Evolutionary conservation across 2,888 invertebrate genomes (phyloP).

Genomic region (Beris morrisii): DNA sequence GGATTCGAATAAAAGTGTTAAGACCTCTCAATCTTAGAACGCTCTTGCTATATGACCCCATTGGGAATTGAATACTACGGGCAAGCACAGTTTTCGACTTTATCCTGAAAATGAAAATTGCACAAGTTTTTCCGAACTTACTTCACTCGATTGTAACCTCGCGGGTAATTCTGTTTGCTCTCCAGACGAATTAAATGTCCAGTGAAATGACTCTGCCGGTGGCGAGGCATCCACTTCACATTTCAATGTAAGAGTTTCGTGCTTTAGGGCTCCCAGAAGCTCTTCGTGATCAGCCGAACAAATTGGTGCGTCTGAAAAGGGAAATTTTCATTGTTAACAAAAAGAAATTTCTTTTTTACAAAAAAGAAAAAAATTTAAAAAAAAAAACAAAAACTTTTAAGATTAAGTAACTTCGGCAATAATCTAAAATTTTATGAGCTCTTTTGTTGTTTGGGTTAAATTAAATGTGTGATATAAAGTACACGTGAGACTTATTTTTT

Average conservation of each 20-base stretch:
- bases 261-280: slow-evolving; percentile 82
- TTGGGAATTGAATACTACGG: too few relatives aligned
- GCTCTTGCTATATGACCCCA: too few relatives aligned
- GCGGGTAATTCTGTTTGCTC: slow-evolving; percentile 79
- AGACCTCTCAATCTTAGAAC: too few relatives aligned
- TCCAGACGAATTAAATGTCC: slow-evolving; percentile 92
- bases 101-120: slow-evolving; percentile 20
- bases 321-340: neutral
- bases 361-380: too few relatives aligned
- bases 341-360: too few relatives aligned
- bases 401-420: too few relatives aligned
- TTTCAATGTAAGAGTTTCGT: slow-evolving; percentile 81
- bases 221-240: slow-evolving; percentile 90
- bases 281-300: slow-evolving; percentile 78
- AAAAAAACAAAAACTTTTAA: too few relatives aligned
- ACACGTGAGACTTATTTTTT: too few relatives aligned
- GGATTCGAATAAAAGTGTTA: too few relatives aligned
- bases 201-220: slow-evolving; percentile 81
- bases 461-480: too few relatives aligned
- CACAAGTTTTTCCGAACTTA: slow-evolving; percentile 43
- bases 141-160: slow-evolving; percentile 59
- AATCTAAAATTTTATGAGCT: too few relatives aligned
- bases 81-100: slow-evolving; percentile 2
- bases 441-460: too few relatives aligned
- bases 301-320: slow-evolving; percentile 63